phyloP scores from a whole-genome alignment of 2,797 vertebrate species.

The Molothrus aeneus region DNA sequence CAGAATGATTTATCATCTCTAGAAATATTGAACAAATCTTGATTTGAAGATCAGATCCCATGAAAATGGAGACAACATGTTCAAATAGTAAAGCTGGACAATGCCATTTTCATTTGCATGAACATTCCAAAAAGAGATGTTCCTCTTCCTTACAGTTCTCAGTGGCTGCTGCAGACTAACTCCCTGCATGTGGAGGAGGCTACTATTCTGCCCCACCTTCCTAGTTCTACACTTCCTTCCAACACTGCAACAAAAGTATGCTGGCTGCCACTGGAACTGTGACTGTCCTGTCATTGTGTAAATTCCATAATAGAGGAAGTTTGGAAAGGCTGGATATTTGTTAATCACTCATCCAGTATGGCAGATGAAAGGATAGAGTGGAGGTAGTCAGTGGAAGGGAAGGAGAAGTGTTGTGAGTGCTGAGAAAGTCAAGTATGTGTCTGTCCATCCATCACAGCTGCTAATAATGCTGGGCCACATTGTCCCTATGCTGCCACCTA shows the following conservation, averaged over 20 bases:
- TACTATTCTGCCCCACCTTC: not conserved
- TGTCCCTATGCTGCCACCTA: not conserved
- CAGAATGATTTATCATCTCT: not conserved
- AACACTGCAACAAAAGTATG: accelerated
- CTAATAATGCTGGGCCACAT: not conserved
- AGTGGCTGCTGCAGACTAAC: not conserved
- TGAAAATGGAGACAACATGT: not conserved
- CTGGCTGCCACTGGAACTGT: not conserved
- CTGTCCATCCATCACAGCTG: not conserved
- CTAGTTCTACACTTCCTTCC: not conserved
- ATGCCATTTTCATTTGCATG: not conserved
- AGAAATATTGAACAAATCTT: not conserved
- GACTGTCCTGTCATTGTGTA: not conserved
- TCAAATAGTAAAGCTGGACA: not conserved
- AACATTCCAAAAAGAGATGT: not conserved
- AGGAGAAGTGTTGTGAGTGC: not conserved
- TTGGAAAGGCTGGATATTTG: not conserved
- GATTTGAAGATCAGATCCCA: not conserved
- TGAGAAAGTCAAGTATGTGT: not conserved
- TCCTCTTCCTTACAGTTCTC: not conserved
- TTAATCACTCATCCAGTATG: not conserved
- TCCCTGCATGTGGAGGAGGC: not conserved
- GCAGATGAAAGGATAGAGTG: not conserved
- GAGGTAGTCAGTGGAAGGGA: not conserved
- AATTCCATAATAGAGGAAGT: not conserved